Base-by-base conservation (phyloP, 2,888 invertebrate species). In the Acrocera orbiculus region DNA sequence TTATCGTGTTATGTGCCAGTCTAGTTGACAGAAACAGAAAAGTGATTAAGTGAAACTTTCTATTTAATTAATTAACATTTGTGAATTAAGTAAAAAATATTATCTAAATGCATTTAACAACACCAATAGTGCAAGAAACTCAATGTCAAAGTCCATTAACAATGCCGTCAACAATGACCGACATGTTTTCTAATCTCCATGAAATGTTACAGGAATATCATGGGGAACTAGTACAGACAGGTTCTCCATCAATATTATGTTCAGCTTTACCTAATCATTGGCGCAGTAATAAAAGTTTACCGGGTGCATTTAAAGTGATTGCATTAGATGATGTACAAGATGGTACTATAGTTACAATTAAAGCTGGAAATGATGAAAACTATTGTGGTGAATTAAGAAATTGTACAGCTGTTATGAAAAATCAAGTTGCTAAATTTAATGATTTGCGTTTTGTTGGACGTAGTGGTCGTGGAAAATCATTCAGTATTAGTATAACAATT, bases 281-380 rank as follows among this genome's bases (percentile, higher is more conserved):
- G 96, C 70, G 98, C 40, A 90, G 80, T 32, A 98, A 98, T 67
- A 98, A 98, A 63, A 89, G 90, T 15, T 65, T 98, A 43, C 96
- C 96, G 17, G 75, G 87, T 27, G 87, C 93, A 13, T 98, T 98
- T 65, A 90, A 92, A 65, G 92, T 95, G 44, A 80, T 93, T 40
- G 81, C 89, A 1, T 60, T 95, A 45, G 90, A 92, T 44, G 93
- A 95, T 45, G 79, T 96, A 25, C 75, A 70, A 51, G 95, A 98
- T 57, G 95, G 95, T 13, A 96, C 96, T 0, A 56, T 85, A 44
- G 95, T 98, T 36, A 83, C 83, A 15, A 78, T 98, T 30, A 74
- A 81, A 40, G 96, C 95, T 36, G 96, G 96, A 23, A 98, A 96
- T 61, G 98, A 98, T 51, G 96, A 98, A 62, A 96, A 96, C 59